Conservation (phyloP, 1,140 invertebrate species). For the Thaumetopoea pityocampa region DNA sequence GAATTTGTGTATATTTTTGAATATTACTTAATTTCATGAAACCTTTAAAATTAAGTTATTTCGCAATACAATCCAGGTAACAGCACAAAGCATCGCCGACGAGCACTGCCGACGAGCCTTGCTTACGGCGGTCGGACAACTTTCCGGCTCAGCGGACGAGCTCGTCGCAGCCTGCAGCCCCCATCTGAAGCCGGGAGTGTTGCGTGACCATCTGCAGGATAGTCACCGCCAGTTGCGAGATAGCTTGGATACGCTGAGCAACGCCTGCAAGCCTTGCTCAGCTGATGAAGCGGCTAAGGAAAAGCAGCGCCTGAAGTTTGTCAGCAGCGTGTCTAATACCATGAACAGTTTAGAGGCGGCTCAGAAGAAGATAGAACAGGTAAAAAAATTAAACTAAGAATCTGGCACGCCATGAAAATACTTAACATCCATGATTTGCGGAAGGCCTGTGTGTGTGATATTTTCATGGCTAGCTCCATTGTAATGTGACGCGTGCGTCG, state of each 20-base stretch:
- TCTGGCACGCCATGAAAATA: no score
- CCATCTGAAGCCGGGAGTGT: background rate
- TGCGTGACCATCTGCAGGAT: background rate
- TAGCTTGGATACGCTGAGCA: conserved; percentile 4
- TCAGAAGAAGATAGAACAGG: conserved; percentile 14
- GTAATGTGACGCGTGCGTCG: background rate
- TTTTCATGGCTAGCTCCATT: background rate
- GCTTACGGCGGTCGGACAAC: background rate
- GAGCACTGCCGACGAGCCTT: background rate
- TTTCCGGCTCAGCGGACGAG: background rate
- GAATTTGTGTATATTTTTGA: background rate
- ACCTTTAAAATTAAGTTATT: background rate
- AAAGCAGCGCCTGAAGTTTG: conserved; percentile 7
- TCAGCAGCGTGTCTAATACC: conserved; percentile 2
- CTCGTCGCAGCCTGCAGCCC: background rate
- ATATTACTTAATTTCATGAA: background rate
- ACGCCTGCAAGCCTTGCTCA: background rate
- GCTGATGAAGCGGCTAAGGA: background rate
- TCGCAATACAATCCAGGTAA: background rate
- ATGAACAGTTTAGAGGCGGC: conserved; percentile 4
- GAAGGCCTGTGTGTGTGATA: background rate
- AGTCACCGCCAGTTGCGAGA: background rate
- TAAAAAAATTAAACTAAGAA: no score
- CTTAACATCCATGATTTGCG: no score
- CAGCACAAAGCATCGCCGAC: background rate